These are phyloP conservation scores for Eira barbara DNA, from an alignment of 2,113 vertebrate genomes.

Conservation along the genomic window DNA sequence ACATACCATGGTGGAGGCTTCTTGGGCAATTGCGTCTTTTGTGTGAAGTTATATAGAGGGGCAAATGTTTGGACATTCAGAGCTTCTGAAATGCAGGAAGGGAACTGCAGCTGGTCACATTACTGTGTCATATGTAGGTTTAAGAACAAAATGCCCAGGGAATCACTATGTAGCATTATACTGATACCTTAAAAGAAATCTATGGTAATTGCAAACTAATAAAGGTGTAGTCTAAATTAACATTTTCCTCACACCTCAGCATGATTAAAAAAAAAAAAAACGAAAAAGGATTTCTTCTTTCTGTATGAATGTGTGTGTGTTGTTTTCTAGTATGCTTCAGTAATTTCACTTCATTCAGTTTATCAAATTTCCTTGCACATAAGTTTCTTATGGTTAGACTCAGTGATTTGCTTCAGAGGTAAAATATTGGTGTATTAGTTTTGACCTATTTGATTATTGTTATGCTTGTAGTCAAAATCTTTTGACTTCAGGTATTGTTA, in stretches of 20 bases:
- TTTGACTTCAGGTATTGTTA: not conserved
- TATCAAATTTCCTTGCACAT: not conserved
- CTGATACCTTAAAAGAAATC: not conserved
- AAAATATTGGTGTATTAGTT: not conserved
- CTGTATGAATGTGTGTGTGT: not conserved
- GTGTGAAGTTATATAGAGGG: constrained; percentile 44
- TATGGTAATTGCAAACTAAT: not conserved
- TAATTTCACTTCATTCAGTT: not conserved
- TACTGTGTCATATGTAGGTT: not conserved
- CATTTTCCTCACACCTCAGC: not conserved
- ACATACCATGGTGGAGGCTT: not conserved
- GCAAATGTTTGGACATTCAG: constrained; percentile 28
- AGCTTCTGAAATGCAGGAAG: constrained; percentile 39
- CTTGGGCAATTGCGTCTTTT: constrained; percentile 52
- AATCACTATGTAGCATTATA: not conserved
- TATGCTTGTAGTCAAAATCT: not conserved
- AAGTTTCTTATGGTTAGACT: not conserved
- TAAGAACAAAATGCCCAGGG: constrained; percentile 1
- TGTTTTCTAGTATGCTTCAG: not conserved
- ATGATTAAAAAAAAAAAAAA: not conserved
- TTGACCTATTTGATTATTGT: not conserved
- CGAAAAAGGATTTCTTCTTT: constrained; percentile 14
- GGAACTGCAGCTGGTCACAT: constrained; percentile 47
- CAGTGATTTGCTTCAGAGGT: not conserved
- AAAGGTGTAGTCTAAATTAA: constrained; percentile 3